phyloP scores from a whole-genome alignment of 2,113 vertebrate species.

The Phoxinus phoxinus region DNA sequence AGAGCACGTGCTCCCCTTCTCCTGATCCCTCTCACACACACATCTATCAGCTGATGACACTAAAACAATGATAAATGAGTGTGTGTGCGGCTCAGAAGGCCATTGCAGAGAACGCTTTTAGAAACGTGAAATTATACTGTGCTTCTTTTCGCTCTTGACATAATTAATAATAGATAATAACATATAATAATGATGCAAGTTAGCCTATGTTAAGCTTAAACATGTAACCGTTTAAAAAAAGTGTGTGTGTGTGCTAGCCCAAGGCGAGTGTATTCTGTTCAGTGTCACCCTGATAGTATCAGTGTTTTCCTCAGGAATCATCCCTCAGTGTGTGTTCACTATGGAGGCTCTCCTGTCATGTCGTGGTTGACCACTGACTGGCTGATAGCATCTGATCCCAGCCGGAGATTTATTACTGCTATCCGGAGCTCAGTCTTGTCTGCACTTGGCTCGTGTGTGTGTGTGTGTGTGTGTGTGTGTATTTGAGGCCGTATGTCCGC shows the following conservation, averaged over 20 bases:
- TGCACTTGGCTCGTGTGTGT: slow-evolving; percentile 34
- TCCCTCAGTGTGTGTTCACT: slow-evolving; percentile 50
- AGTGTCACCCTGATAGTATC: slow-evolving; percentile 58
- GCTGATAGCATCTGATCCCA: slow-evolving; percentile 51
- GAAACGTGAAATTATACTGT: background rate
- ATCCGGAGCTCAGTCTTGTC: slow-evolving; percentile 8
- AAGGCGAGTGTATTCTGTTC: slow-evolving; percentile 47
- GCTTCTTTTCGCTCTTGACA: background rate
- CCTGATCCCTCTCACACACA: slow-evolving; percentile 20
- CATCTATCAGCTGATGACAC: slow-evolving; percentile 24
- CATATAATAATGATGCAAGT: background rate
- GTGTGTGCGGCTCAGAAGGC: background rate
- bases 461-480: slow-evolving; percentile 13
- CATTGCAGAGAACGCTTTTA: background rate
- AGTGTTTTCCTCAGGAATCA: slow-evolving; percentile 63
- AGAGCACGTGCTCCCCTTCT: slow-evolving; percentile 15
- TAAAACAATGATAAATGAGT: slow-evolving; percentile 33
- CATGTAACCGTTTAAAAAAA: background rate
- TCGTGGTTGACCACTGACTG: slow-evolving; percentile 45
- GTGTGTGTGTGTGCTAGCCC: slow-evolving; percentile 32
- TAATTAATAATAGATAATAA: background rate
- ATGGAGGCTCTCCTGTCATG: slow-evolving; percentile 48
- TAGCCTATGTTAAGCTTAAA: slow-evolving; percentile 6
- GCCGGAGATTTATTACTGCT: slow-evolving; percentile 37
- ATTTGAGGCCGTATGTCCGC: slow-evolving; percentile 44